A percentile compares a stretch with the other conserved stretches of the same genome.
Evolutionary conservation across 2,113 vertebrate species (phyloP).

Genomic region (Xenopus laevis): DNA sequence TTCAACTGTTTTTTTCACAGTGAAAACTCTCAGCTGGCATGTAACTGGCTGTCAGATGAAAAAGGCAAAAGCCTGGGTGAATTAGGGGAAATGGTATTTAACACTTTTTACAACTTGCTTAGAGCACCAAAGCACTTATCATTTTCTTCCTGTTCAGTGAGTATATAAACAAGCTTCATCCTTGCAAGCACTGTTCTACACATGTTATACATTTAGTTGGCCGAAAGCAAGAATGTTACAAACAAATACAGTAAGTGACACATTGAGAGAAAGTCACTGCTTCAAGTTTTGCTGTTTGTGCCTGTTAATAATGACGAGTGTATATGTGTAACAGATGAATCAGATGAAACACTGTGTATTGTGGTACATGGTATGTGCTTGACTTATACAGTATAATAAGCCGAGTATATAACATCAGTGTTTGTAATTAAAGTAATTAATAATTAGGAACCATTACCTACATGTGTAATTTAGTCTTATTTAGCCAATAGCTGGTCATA

Average conservation of each 20-base stretch:
- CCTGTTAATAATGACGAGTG: too few species aligned
- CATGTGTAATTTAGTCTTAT: too few species aligned
- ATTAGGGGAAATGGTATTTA: background rate
- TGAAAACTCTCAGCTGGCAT: background rate
- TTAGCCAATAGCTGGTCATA: too few species aligned
- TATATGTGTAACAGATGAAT: too few species aligned
- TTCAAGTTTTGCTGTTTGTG: too few species aligned
- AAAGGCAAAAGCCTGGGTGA: background rate
- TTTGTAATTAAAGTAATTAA: too few species aligned
- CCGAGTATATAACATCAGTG: too few species aligned
- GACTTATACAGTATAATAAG: too few species aligned
- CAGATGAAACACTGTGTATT: too few species aligned
- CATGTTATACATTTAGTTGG: background rate
- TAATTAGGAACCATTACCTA: too few species aligned
- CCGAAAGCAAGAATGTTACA: background rate
- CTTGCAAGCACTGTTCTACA: rapidly evolving
- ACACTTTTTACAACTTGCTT: slow-evolving; percentile 10
- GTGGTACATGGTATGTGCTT: too few species aligned
- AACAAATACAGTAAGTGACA: background rate
- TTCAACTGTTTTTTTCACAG: background rate
- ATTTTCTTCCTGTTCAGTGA: background rate
- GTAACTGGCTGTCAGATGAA: background rate
- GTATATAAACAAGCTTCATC: slow-evolving; percentile 9
- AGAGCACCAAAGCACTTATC: slow-evolving; percentile 2
- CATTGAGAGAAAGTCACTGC: background rate